Evolutionary conservation across 2,888 invertebrate species (phyloP).

Genomic region (Nowickia ferox): DNA sequence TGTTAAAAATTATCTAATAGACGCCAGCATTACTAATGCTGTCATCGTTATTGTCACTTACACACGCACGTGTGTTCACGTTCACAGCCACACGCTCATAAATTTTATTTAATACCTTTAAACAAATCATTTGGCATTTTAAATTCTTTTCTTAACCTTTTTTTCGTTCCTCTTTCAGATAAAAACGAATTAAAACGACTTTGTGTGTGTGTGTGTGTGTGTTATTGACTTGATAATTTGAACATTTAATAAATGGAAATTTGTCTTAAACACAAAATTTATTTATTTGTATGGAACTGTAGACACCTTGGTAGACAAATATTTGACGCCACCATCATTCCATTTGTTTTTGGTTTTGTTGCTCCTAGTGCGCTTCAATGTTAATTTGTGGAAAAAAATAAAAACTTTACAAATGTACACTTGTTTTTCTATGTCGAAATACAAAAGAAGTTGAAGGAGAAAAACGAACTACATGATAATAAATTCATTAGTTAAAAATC

Average conservation of each 20-base stretch:
- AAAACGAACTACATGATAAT: conserved; percentile 46
- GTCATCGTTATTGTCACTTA: conserved; percentile 39
- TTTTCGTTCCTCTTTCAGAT: background rate
- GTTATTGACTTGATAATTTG: conserved; percentile 47
- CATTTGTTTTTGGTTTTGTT: conserved; percentile 18
- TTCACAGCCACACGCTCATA: background rate
- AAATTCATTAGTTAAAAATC: conserved; percentile 69
- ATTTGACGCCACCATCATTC: conserved; percentile 69
- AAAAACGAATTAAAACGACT: conserved; percentile 1
- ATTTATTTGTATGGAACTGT: conserved; percentile 55
- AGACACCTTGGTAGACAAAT: conserved; percentile 67
- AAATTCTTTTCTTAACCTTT: background rate
- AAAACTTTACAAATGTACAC: conserved; percentile 18
- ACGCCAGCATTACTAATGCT: conserved; percentile 42
- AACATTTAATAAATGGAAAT: conserved; percentile 56
- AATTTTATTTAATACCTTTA: conserved; percentile 30
- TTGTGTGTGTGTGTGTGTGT: background rate
- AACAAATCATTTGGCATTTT: conserved; percentile 40
- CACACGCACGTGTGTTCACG: background rate
- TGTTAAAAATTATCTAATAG: conserved; percentile 24
- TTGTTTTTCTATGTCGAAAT: conserved; percentile 45
- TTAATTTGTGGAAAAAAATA: conserved; percentile 39
- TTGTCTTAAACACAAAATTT: conserved; percentile 49
- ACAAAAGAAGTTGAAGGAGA: conserved; percentile 11
- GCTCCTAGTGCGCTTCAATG: conserved; percentile 27